Percentiles rank a stretch among this genome's conserved stretches.
phyloP scores from a whole-genome alignment of 2,113 vertebrate species.

The Neodontobutis hainanensis region DNA sequence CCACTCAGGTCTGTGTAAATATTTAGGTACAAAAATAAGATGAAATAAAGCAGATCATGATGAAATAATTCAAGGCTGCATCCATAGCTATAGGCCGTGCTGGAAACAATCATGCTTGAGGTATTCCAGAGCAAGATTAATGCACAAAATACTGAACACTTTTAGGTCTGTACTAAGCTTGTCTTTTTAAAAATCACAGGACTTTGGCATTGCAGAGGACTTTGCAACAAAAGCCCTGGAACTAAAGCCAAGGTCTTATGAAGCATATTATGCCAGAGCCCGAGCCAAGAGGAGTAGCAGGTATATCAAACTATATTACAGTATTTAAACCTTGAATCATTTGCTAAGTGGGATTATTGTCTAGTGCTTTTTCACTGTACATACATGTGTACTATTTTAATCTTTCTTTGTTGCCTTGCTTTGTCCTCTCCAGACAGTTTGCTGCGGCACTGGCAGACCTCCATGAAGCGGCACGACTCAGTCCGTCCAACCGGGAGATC shows the following conservation, averaged over 20 bases:
- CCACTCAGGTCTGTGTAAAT: no score
- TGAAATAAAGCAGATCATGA: no score
- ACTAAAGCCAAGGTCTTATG: conserved; percentile 93
- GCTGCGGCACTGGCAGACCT: conserved; percentile 90
- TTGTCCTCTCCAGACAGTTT: conserved; percentile 84
- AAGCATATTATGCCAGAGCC: conserved; percentile 95
- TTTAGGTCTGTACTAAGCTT: conserved; percentile 10
- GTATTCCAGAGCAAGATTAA: no score
- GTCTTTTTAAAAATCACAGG: conserved; percentile 75
- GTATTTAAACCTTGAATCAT: not conserved
- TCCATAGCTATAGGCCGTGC: no score
- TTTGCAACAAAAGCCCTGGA: conserved; percentile 97
- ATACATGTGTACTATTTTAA: conserved; percentile 32
- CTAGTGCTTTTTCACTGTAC: not conserved
- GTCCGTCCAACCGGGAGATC: conserved; percentile 94
- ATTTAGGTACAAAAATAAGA: no score
- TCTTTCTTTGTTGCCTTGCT: conserved; percentile 32
- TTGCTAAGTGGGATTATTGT: conserved; percentile 1
- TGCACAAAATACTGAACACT: not conserved
- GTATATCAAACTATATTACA: conserved; percentile 72
- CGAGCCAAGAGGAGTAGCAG: conserved; percentile 98
- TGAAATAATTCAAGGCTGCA: no score
- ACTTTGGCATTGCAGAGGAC: conserved; percentile 97
- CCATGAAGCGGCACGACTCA: conserved; percentile 89
- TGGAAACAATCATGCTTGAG: no score